Conservation (phyloP, 1,140 invertebrate species). For the Sesamia nonagrioides region DNA sequence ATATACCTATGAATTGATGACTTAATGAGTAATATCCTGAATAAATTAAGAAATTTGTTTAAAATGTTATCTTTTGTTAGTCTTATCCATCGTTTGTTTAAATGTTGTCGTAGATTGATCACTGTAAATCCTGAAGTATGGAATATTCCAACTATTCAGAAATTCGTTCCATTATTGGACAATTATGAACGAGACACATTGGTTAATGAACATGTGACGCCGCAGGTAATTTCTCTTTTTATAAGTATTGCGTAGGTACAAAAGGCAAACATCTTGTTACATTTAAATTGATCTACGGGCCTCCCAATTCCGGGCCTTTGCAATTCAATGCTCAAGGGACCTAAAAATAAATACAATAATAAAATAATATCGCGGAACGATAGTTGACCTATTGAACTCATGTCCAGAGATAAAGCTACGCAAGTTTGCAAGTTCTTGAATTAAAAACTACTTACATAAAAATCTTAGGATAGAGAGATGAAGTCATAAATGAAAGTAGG, state of each 20-base stretch:
- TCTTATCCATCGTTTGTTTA: too few species aligned
- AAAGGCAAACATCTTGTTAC: not conserved
- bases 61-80: conserved; percentile 31
- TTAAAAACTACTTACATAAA: not conserved
- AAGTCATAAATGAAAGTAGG: not conserved
- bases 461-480: not conserved
- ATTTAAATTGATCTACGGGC: conserved; percentile 6
- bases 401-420: conserved; percentile 11
- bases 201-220: conserved; percentile 93
- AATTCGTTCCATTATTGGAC: conserved; percentile 90
- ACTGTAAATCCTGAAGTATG: conserved; percentile 88
- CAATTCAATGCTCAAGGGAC: not conserved
- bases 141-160: conserved; percentile 90
- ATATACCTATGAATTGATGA: too few species aligned
- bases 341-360: conserved; percentile 7
- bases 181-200: conserved; percentile 93
- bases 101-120: conserved; percentile 89
- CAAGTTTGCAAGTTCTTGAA: not conserved
- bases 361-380: not conserved
- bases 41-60: not conserved
- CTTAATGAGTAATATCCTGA: not conserved
- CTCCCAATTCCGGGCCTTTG: not conserved
- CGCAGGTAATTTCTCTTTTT: conserved; percentile 87
- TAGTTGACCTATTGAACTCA: conserved; percentile 22
- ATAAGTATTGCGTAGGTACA: not conserved